Base-by-base conservation (phyloP, 2,888 invertebrate species). In the Nymphalis polychloros region DNA sequence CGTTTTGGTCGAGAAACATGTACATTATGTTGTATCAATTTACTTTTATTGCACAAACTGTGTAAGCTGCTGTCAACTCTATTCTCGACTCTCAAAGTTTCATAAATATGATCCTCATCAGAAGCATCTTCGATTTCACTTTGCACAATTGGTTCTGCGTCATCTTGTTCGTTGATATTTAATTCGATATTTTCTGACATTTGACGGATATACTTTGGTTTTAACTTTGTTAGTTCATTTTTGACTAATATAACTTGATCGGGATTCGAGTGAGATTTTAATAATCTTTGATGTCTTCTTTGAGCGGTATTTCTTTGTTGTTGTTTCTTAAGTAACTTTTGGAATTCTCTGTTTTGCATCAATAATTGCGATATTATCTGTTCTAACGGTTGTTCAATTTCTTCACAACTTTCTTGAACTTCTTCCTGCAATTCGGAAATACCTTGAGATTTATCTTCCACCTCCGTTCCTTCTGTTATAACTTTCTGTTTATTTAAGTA, bases 301-400 rank as follows among this genome's bases (percentile, higher is more conserved):
- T 94, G 93, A 31, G 93, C 90, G 59, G 87, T 92, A 73, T 92
- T 93, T 76, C 93, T 88, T 68, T 85, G 93, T 72, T 96, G 94
- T 77, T 96, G 96, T 77, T 96, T 96, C 76, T 96, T 96, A 35
- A 96, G 89, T 55, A 97, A 93, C 73, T 96, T 95, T 75, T 97
- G 96, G 75, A 97, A 97, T 73, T 97, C 97, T 76, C 96, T 94
- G 79, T 96, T 97, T 81, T 97, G 96, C 94, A 97, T 95, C 7
- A 97, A 87, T 17, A 97, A 90, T 80, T 97, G 97, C 0, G 97
- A 95, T 62, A 97, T 97, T 60, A 97, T 95, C 86, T 97, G 93
- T 85, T 96, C 95, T 76, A 95, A 90, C 61, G 94, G 95, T 81
- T 93, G 95, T 79, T 93, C 93, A 23, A 78, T 79, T 69, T 88